Evolutionary conservation across 1,140 invertebrate genomes (phyloP).

Genomic region (Achroia grisella): DNA sequence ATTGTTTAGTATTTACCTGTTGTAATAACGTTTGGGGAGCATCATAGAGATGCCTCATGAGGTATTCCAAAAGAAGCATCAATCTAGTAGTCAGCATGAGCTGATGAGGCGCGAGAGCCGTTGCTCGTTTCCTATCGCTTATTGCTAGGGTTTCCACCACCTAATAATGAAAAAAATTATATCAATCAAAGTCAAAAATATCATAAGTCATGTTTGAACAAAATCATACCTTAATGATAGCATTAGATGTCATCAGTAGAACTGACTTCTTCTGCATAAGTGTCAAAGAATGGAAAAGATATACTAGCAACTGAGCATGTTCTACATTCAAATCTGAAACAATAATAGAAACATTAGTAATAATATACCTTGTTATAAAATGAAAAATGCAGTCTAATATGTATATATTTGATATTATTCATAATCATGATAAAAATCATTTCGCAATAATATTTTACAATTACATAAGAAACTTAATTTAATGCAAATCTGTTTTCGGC

Average conservation of each 20-base stretch:
- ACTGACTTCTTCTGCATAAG: conserved; percentile 98
- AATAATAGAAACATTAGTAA: conserved; percentile 13
- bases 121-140: conserved; percentile 72
- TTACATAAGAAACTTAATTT: no score
- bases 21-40: conserved; percentile 83
- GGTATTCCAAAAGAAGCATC: conserved; percentile 93
- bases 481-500: neutral
- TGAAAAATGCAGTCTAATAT: no score
- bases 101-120: conserved; percentile 71
- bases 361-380: no score
- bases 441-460: no score
- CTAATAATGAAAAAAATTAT: conserved; percentile 72
- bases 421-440: no score
- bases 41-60: conserved; percentile 96
- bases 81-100: conserved; percentile 88
- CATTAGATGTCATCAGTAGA: conserved; percentile 83
- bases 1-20: conserved; percentile 74
- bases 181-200: neutral
- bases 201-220: neutral
- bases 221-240: conserved; percentile 61
- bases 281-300: conserved; percentile 94
- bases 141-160: conserved; percentile 93
- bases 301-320: conserved; percentile 93
- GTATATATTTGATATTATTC: no score
- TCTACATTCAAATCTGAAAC: conserved; percentile 94